Conservation (phyloP, 53 echinoderm and acorn worm genomes). For the Astropecten irregularis region DNA sequence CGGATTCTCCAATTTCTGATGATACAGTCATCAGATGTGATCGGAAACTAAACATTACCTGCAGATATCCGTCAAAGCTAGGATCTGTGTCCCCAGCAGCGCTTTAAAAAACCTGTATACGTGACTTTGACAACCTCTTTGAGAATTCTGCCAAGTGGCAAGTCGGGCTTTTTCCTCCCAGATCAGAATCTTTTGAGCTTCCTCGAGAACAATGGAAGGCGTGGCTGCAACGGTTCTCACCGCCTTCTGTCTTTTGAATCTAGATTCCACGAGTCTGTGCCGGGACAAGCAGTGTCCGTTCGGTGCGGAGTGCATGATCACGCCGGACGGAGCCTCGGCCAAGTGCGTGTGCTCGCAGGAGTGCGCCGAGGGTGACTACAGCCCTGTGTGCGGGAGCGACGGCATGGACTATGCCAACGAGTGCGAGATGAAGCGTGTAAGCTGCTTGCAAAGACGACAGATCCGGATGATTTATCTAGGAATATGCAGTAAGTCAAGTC, state of each 20-base stretch:
- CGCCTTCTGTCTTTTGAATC: constrained; percentile 53
- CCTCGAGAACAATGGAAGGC: constrained; percentile 18
- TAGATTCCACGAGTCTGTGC: constrained; percentile 76
- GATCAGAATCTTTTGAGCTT: no score
- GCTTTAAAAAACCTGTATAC: no score
- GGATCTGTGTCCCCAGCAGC: no score
- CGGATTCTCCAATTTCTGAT: no score
- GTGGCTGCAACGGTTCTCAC: constrained; percentile 46
- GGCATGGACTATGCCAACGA: constrained; percentile 78
- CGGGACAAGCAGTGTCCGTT: constrained; percentile 64
- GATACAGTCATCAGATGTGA: no score
- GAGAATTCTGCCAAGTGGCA: no score
- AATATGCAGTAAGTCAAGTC: constrained; percentile 66
- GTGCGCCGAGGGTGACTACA: constrained; percentile 50
- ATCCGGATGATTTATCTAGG: constrained; percentile 72
- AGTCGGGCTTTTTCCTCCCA: no score
- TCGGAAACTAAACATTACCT: no score
- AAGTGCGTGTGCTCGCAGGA: constrained; percentile 79
- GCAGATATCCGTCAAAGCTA: no score
- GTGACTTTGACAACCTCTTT: no score
- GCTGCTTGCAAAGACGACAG: constrained; percentile 56
- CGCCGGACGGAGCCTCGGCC: constrained; percentile 60
- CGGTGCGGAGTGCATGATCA: constrained; percentile 72
- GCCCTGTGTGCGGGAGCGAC: constrained; percentile 81
- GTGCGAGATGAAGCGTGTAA: constrained; percentile 64